A percentile compares a stretch with the other conserved stretches of the same genome.
These are phyloP conservation scores for Siderastrea siderea DNA, from an alignment of 92 coral and sea anemone genomes.

Conservation along the genomic window DNA sequence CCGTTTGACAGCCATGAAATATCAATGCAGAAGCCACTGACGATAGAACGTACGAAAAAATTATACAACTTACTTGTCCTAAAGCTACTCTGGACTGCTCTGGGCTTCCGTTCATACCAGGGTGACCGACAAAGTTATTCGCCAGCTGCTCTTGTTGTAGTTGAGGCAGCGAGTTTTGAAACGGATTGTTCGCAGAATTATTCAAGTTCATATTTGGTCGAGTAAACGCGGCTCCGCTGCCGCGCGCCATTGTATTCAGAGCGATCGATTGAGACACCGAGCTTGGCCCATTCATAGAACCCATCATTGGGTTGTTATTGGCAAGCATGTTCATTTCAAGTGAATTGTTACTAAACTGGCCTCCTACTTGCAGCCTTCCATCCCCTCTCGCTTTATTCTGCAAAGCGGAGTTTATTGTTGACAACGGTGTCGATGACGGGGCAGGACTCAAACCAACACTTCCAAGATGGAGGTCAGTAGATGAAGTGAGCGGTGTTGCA, in stretches of 20 bases:
- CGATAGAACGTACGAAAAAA: constrained; percentile 22
- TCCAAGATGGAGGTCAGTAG: constrained; percentile 95
- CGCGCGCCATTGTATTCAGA: constrained; percentile 80
- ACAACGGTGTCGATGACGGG: constrained; percentile 90
- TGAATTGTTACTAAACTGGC: constrained; percentile 83
- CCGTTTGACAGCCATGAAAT: constrained; percentile 59
- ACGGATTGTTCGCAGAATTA: constrained; percentile 78
- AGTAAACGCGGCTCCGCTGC: constrained; percentile 76
- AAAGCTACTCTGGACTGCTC: constrained; percentile 82
- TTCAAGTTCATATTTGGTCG: constrained; percentile 87
- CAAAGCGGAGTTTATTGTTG: constrained; percentile 92
- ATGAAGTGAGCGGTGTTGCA: constrained; percentile 95
- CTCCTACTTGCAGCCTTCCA: constrained; percentile 55
- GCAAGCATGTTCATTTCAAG: constrained; percentile 82
- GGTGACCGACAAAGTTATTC: constrained; percentile 78
- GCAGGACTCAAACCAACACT: constrained; percentile 89
- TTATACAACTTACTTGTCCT: constrained; percentile 81
- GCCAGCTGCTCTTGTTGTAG: constrained; percentile 77
- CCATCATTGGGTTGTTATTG: constrained; percentile 80
- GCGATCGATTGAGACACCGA: constrained; percentile 81
- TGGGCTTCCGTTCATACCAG: constrained; percentile 89
- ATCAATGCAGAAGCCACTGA: constrained; percentile 55
- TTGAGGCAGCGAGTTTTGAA: constrained; percentile 77
- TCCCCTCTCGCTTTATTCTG: constrained; percentile 73
- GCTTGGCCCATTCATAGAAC: constrained; percentile 89